These are phyloP conservation scores for Agelas oroides DNA, from an alignment of 37 sponge, comb jelly and placozoan genomes.

Conservation along the genomic window DNA sequence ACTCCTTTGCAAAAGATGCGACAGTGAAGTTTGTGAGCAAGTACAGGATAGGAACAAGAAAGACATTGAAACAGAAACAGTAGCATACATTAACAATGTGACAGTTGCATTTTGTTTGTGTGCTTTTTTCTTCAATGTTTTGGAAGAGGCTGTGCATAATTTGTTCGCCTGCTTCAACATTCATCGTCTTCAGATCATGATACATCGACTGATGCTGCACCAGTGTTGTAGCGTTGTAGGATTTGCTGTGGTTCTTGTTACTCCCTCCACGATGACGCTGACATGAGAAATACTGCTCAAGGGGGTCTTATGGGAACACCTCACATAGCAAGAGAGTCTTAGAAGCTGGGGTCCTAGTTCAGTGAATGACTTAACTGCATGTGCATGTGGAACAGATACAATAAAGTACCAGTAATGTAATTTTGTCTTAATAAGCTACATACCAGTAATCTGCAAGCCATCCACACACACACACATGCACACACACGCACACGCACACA, in stretches of 20 bases:
- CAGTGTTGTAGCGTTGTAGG: constrained; percentile 15
- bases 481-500: too few relatives aligned
- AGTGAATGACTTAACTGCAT: constrained; percentile 1
- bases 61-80: too few relatives aligned
- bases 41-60: not conserved
- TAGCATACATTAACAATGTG: too few relatives aligned
- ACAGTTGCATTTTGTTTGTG: too few relatives aligned
- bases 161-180: constrained; percentile 5
- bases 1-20: not conserved
- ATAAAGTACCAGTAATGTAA: not conserved
- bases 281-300: constrained; percentile 45
- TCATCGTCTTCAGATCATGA: constrained; percentile 30
- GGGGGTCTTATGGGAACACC: constrained; percentile 36
- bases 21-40: not conserved
- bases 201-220: constrained; percentile 14
- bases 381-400: too few relatives aligned
- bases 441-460: constrained; percentile 41
- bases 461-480: too few relatives aligned
- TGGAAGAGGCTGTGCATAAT: not conserved
- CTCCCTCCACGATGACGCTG: too few relatives aligned
- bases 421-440: not conserved
- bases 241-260: constrained; percentile 35
- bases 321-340: constrained; percentile 31
- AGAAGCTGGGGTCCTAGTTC: constrained; percentile 23
- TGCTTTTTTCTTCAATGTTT: constrained; percentile 17